phyloP scores from a whole-genome alignment of 2,888 invertebrate species.

The Eupithecia pulchellata region DNA sequence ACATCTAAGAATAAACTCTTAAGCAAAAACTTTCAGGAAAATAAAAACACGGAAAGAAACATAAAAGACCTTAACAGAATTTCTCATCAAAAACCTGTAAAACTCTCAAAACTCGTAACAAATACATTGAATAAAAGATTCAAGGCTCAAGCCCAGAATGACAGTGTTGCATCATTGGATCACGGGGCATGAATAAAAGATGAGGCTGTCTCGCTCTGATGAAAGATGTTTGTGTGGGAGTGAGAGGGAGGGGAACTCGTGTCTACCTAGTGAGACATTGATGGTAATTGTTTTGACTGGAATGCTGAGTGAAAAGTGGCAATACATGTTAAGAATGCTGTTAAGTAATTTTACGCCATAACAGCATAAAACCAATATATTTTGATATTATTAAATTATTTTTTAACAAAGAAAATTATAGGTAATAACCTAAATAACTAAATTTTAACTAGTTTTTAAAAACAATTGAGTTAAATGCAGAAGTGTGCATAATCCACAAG shows the following conservation, averaged over 20 bases:
- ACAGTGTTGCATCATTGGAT: conserved; percentile 58
- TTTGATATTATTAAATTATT: no score
- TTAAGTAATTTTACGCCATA: no score
- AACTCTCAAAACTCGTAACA: conserved; percentile 34
- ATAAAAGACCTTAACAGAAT: conserved; percentile 2
- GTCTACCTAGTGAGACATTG: neutral
- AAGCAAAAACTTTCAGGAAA: conserved; percentile 1
- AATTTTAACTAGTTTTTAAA: no score
- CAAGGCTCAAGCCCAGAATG: conserved; percentile 41
- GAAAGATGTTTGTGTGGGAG: conserved; percentile 17
- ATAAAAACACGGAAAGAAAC: neutral
- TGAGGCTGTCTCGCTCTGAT: conserved; percentile 46
- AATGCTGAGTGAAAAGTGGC: no score
- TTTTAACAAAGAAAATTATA: no score
- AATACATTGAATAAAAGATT: conserved; percentile 56
- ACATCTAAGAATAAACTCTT: neutral
- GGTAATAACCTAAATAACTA: no score
- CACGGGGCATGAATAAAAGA: conserved; percentile 64
- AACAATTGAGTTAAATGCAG: no score
- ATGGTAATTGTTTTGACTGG: conserved; percentile 8
- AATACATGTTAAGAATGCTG: no score
- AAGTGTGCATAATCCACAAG: no score
- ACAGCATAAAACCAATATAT: no score
- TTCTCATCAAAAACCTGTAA: conserved; percentile 25
- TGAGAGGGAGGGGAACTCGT: conserved; percentile 10